Conservation (phyloP, 2,797 vertebrate genomes). For the Carcharodon carcharias region DNA sequence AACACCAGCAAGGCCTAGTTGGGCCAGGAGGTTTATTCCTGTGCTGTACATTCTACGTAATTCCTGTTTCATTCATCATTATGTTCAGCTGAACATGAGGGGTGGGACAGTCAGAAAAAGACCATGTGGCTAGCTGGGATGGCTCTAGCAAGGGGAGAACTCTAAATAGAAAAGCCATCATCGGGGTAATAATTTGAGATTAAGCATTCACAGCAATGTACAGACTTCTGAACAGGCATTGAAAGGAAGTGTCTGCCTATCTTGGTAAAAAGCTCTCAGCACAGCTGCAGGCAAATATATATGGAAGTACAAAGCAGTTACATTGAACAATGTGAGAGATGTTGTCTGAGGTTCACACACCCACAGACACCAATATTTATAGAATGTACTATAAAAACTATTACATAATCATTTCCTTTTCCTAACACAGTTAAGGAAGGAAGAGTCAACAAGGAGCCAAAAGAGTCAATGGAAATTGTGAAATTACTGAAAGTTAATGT, state of each 20-base stretch:
- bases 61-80: neutral
- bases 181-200: neutral
- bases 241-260: neutral
- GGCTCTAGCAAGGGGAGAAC: neutral
- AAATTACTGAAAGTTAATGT: neutral
- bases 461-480: neutral
- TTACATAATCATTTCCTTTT: neutral
- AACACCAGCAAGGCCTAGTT: neutral
- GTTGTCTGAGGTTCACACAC: neutral
- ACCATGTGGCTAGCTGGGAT: neutral
- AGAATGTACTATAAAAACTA: neutral
- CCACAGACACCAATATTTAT: neutral
- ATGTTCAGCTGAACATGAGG: neutral
- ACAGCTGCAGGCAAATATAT: neutral
- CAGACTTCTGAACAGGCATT: neutral
- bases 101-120: neutral
- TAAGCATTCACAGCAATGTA: neutral
- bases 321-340: neutral
- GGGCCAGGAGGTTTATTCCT: neutral
- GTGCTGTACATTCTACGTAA: neutral
- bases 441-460: neutral
- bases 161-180: neutral
- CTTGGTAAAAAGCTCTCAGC: neutral
- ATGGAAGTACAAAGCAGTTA: neutral
- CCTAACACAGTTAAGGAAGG: neutral